Evolutionary conservation across 2,888 invertebrate genomes (phyloP).

Genomic region (Meta bourneti): DNA sequence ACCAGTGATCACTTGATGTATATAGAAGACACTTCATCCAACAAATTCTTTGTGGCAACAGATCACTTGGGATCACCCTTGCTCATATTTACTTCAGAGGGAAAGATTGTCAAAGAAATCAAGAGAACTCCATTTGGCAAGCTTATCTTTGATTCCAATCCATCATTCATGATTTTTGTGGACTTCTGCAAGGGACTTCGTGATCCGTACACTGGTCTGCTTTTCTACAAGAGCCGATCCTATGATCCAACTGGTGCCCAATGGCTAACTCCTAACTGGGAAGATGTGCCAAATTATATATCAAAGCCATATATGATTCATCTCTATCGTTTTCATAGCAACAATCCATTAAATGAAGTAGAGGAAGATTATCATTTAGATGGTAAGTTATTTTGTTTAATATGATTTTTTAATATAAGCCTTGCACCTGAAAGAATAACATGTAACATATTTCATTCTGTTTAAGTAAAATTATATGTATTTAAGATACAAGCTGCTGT

Average conservation of each 20-base stretch:
- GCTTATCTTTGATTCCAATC: slow-evolving; percentile 96
- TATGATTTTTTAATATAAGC: no score
- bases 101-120: slow-evolving; percentile 94
- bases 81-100: slow-evolving; percentile 96
- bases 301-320: slow-evolving; percentile 91
- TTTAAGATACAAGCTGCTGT: no score
- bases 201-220: slow-evolving; percentile 86
- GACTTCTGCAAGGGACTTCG: slow-evolving; percentile 96
- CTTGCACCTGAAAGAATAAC: no score
- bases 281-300: slow-evolving; percentile 89
- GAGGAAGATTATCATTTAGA: slow-evolving; percentile 73
- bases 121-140: slow-evolving; percentile 97
- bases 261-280: slow-evolving; percentile 98
- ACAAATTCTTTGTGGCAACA: slow-evolving; percentile 95
- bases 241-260: slow-evolving; percentile 97
- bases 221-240: slow-evolving; percentile 88
- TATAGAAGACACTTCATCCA: slow-evolving; percentile 90
- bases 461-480: no score
- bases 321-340: slow-evolving; percentile 93
- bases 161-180: slow-evolving; percentile 94
- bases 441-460: no score
- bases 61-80: slow-evolving; percentile 96
- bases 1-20: slow-evolving; percentile 94
- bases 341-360: slow-evolving; percentile 90
- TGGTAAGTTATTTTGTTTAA: slow-evolving; percentile 55